These are phyloP conservation scores for Atherix ibis DNA, from an alignment of 2,888 invertebrate genomes.

Conservation along the genomic window DNA sequence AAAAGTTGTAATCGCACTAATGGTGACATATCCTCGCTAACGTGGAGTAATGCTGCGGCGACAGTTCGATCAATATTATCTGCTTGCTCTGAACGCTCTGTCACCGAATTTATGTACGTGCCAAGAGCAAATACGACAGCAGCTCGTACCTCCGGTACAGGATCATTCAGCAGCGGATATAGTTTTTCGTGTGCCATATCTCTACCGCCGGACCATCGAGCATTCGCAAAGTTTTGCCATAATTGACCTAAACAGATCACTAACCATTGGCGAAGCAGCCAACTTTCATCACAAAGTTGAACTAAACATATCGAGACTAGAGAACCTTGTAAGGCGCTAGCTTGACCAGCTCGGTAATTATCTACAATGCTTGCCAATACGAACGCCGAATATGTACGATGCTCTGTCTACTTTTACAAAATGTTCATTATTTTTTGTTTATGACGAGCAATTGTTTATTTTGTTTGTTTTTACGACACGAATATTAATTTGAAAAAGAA, in stretches of 20 bases:
- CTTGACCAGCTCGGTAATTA: constrained; percentile 75
- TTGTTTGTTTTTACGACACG: too few species aligned
- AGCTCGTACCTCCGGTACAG: constrained; percentile 81
- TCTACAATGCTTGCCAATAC: constrained; percentile 87
- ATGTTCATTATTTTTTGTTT: too few species aligned
- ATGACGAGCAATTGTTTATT: too few species aligned
- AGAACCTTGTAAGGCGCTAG: constrained; percentile 77
- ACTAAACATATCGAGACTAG: constrained; percentile 85
- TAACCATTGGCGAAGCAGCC: constrained; percentile 68
- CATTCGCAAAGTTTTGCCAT: constrained; percentile 79
- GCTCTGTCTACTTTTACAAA: constrained; percentile 61
- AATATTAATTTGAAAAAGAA: too few species aligned
- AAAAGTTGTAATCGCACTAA: constrained; percentile 77
- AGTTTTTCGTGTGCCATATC: constrained; percentile 95
- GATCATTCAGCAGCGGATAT: constrained; percentile 60
- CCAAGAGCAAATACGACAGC: constrained; percentile 91
- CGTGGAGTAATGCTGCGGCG: constrained; percentile 68
- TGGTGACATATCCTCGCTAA: constrained; percentile 70
- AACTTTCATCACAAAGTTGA: constrained; percentile 57
- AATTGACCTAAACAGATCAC: constrained; percentile 79
- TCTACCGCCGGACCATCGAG: constrained; percentile 88
- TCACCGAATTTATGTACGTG: constrained; percentile 74
- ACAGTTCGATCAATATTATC: constrained; percentile 88
- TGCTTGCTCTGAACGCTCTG: constrained; percentile 78
- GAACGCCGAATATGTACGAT: constrained; percentile 88